A percentile compares a stretch with the other conserved stretches of the same genome.
Evolutionary conservation across 2,888 invertebrate genomes (phyloP).

Genomic region (Plebejus anna): DNA sequence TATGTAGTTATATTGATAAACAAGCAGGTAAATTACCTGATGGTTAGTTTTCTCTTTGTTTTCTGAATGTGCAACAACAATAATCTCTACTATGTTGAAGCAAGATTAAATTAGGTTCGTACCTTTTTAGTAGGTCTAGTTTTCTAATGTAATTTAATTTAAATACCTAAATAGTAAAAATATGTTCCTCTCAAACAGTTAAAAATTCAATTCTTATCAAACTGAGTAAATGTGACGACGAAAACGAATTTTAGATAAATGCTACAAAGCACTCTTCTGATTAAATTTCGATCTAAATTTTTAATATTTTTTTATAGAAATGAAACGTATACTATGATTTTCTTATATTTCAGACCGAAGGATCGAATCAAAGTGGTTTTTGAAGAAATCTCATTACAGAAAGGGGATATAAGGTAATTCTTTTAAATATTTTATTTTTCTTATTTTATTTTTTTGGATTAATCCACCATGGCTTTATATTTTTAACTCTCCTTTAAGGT

Average conservation of each 20-base stretch:
- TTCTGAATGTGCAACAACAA: too few relatives aligned
- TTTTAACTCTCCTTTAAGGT: background rate
- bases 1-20: background rate
- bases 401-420: slow-evolving; percentile 86
- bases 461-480: background rate
- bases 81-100: too few relatives aligned
- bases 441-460: background rate
- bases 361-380: slow-evolving; percentile 90
- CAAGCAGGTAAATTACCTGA: background rate
- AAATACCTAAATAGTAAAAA: too few relatives aligned
- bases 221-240: background rate
- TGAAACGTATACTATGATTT: background rate
- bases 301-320: background rate
- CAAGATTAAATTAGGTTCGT: background rate
- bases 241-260: background rate
- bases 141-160: too few relatives aligned
- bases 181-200: too few relatives aligned
- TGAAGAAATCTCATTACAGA: slow-evolving; percentile 88
- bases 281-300: background rate
- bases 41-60: background rate
- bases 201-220: too few relatives aligned
- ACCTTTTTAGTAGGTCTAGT: background rate
- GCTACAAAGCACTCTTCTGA: background rate
- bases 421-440: background rate
- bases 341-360: slow-evolving; percentile 79